phyloP scores from a whole-genome alignment of 2,888 invertebrate genomes.

The Labia minor region DNA sequence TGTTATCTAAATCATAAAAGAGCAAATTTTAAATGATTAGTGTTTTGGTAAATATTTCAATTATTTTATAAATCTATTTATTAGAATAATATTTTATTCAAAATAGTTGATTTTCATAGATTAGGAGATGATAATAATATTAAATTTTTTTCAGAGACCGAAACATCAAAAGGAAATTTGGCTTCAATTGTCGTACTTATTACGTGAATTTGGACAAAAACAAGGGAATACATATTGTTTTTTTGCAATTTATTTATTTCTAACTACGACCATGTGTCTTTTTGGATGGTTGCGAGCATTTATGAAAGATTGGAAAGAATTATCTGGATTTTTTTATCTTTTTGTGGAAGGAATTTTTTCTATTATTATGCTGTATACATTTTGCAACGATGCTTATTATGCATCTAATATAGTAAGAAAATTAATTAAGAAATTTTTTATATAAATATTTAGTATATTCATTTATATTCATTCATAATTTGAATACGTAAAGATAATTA shows the following conservation, averaged over 20 bases:
- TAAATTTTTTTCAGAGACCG: not conserved
- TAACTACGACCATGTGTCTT: not conserved
- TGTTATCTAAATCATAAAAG: no score
- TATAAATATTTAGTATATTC: no score
- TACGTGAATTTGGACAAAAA: not conserved
- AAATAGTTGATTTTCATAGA: no score
- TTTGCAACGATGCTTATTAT: not conserved
- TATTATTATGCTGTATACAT: not conserved
- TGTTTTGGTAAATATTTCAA: no score
- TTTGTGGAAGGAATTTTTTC: not conserved
- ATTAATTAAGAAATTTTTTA: not conserved
- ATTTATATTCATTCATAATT: no score
- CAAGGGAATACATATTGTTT: not conserved
- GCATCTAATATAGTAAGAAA: not conserved
- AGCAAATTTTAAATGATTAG: no score
- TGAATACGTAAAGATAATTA: no score
- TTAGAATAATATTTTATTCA: no score
- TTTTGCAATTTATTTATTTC: not conserved
- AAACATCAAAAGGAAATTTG: not conserved
- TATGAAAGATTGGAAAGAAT: not conserved
- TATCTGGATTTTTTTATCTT: not conserved
- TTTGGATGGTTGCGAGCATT: not conserved
- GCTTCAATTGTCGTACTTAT: not conserved
- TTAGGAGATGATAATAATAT: no score
- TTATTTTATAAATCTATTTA: no score